Percentiles rank a stretch among this genome's conserved stretches.
Evolutionary conservation across 2,113 vertebrate genomes (phyloP).

Genomic region (Stomatorhinus ivindoensis): DNA sequence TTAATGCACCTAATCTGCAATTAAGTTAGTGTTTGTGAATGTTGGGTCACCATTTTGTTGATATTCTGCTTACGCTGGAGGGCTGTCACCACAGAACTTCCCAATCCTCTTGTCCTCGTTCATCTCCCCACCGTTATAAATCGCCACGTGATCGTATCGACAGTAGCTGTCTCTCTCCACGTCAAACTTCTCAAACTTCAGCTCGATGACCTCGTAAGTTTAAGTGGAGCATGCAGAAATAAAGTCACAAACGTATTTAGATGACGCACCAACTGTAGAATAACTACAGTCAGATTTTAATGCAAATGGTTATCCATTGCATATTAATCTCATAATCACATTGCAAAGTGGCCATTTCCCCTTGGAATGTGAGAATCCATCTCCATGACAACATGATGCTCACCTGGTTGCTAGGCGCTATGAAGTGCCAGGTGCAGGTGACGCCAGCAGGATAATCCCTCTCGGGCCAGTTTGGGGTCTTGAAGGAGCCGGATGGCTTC

Average conservation of each 20-base stretch:
- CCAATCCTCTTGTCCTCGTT: conserved; percentile 70
- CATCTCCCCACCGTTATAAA: conserved; percentile 69
- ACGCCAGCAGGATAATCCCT: conserved; percentile 75
- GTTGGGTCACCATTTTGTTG: neutral
- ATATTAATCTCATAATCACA: neutral
- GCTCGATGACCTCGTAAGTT: conserved; percentile 56
- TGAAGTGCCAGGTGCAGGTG: conserved; percentile 74
- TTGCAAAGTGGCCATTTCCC: neutral
- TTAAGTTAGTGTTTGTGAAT: neutral
- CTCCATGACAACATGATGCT: conserved; percentile 18
- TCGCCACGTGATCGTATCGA: conserved; percentile 69
- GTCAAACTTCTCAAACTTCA: conserved; percentile 81
- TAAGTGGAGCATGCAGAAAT: neutral
- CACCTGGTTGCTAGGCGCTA: conserved; percentile 74
- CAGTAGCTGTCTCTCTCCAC: conserved; percentile 78
- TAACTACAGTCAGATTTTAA: neutral
- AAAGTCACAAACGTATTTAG: neutral
- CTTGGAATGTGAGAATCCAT: neutral
- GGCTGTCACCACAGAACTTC: conserved; percentile 76
- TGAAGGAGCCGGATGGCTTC: conserved; percentile 65
- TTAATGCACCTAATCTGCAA: neutral
- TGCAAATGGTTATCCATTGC: neutral
- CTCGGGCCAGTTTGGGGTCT: conserved; percentile 79
- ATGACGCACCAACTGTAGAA: neutral
- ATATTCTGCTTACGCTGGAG: conserved; percentile 66